Evolutionary conservation across 2,888 invertebrate genomes (phyloP).

Genomic region (Drosophila antonietae): DNA sequence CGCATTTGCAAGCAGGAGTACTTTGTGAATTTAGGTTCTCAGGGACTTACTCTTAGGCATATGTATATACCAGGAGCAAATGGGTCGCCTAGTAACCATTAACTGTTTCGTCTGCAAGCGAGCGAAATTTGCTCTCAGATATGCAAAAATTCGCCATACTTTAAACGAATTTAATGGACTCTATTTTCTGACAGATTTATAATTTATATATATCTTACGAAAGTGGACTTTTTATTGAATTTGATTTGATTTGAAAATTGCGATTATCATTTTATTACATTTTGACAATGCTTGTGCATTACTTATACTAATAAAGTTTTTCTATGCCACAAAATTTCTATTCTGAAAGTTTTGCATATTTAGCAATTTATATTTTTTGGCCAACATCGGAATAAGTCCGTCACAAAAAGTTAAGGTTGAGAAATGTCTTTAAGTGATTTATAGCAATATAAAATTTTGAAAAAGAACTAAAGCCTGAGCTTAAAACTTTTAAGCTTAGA

Average conservation of each 20-base stretch:
- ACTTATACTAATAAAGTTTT: too few species aligned
- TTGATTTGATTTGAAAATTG: not conserved
- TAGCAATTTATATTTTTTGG: too few species aligned
- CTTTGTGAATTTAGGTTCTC: not conserved
- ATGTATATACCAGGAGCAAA: not conserved
- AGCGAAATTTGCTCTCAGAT: not conserved
- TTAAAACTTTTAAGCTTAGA: not conserved
- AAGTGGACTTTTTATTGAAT: not conserved
- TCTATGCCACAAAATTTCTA: too few species aligned
- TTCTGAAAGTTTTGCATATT: too few species aligned
- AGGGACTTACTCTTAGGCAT: not conserved
- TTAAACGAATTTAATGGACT: not conserved
- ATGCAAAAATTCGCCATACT: not conserved
- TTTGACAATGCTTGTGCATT: not conserved
- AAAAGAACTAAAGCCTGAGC: not conserved
- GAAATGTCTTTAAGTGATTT: not conserved
- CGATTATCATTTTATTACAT: not conserved
- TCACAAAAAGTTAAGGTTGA: not conserved
- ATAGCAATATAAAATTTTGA: not conserved
- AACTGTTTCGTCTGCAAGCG: not conserved
- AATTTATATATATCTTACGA: not conserved
- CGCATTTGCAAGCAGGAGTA: conserved; percentile 2
- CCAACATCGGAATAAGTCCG: too few species aligned
- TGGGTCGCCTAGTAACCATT: not conserved
- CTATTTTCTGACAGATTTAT: not conserved